phyloP scores from a whole-genome alignment of 2,113 vertebrate genomes.

The Murina feae region DNA sequence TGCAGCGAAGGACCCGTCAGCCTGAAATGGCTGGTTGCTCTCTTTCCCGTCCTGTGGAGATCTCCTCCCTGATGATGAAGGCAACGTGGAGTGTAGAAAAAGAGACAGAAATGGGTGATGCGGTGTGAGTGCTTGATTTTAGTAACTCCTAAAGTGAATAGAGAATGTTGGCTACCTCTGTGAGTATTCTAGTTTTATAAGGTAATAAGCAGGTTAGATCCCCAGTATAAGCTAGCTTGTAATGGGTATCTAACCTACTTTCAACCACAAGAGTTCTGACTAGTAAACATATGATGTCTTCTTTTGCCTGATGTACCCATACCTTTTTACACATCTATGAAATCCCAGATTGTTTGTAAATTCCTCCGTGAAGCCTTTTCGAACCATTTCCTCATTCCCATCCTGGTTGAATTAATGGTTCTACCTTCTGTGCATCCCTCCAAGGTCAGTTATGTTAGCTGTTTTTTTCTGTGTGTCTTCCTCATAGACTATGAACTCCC shows the following conservation, averaged over 20 bases:
- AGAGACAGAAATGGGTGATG: neutral
- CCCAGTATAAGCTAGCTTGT: neutral
- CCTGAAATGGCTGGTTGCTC: neutral
- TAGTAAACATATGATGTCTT: neutral
- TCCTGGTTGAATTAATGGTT: neutral
- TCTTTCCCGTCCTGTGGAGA: neutral
- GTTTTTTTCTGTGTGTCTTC: neutral
- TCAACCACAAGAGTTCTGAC: neutral
- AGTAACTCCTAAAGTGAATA: neutral
- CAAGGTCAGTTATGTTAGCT: neutral
- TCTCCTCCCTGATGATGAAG: neutral
- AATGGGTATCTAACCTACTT: neutral
- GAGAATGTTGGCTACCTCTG: neutral
- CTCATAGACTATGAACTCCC: neutral
- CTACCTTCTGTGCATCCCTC: neutral
- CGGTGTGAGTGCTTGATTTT: neutral
- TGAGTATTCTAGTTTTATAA: neutral
- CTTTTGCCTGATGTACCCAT: neutral
- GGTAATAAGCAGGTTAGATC: too few species aligned
- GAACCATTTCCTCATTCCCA: neutral
- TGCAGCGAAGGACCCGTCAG: neutral
- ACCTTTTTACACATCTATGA: neutral
- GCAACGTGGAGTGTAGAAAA: neutral
- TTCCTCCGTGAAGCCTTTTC: neutral
- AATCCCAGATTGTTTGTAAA: neutral